Evolutionary conservation across 2,113 vertebrate genomes (phyloP).

Genomic region (Amia ocellicauda): DNA sequence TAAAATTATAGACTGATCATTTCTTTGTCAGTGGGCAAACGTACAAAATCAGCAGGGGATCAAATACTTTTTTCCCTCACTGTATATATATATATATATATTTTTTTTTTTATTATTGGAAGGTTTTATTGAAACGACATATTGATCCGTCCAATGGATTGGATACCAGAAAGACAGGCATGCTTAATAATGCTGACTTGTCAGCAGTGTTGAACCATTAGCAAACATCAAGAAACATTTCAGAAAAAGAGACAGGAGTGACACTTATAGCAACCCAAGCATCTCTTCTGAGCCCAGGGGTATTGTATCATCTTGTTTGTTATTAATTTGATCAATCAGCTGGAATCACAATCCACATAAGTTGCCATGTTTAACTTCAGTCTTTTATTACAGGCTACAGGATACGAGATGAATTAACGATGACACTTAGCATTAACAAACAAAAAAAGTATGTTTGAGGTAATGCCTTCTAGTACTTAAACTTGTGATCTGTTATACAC

Average conservation of each 20-base stretch:
- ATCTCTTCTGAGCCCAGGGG: background rate
- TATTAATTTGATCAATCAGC: slow-evolving; percentile 2
- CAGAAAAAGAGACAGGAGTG: background rate
- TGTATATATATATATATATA: slow-evolving; percentile 48
- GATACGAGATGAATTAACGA: no score
- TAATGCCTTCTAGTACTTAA: no score
- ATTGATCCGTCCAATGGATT: slow-evolving; percentile 56
- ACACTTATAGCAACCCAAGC: slow-evolving; percentile 5
- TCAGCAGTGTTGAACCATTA: slow-evolving; percentile 13
- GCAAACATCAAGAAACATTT: background rate
- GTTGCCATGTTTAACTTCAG: background rate
- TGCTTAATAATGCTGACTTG: background rate
- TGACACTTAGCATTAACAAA: no score
- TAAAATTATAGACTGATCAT: no score
- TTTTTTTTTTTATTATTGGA: slow-evolving; percentile 47
- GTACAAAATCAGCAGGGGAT: no score
- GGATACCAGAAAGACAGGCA: slow-evolving; percentile 30
- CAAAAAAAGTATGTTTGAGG: no score
- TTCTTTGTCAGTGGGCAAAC: no score
- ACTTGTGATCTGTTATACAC: no score
- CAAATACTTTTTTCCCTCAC: no score
- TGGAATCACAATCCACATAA: background rate
- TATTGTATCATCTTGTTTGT: background rate
- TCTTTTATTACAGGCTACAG: background rate
- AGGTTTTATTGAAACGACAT: slow-evolving; percentile 60